Conservation (phyloP, 2,113 vertebrate species). For the Brienomyrus longianalis region DNA sequence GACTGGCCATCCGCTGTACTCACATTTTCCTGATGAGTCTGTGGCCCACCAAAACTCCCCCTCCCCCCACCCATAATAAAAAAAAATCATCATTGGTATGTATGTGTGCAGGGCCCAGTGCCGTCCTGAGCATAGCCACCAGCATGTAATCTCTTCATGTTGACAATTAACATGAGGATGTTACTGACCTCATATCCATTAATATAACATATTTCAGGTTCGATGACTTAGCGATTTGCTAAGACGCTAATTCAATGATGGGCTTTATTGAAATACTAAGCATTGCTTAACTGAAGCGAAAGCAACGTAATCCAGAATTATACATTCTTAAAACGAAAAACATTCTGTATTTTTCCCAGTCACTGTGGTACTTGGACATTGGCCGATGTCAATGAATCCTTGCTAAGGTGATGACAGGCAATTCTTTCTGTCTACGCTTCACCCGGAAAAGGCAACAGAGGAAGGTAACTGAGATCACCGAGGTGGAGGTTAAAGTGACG, state of each 20-base stretch:
- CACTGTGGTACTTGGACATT: no score
- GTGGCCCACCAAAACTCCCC: background rate
- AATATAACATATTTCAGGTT: background rate
- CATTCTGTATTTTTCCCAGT: background rate
- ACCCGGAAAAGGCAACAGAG: constrained; percentile 49
- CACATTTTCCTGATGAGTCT: background rate
- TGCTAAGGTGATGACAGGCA: background rate
- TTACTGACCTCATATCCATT: background rate
- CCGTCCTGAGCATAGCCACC: background rate
- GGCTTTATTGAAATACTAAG: background rate
- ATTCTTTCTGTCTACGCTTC: constrained; percentile 46
- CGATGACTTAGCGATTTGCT: background rate
- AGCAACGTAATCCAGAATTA: background rate
- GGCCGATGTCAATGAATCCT: background rate
- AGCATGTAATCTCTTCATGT: background rate
- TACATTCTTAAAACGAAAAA: background rate
- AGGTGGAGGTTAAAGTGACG: constrained; percentile 43
- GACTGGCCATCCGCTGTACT: background rate
- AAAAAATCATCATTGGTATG: background rate
- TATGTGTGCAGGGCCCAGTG: background rate
- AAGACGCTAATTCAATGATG: background rate
- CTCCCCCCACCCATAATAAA: background rate
- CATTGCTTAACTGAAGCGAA: background rate
- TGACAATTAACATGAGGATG: background rate
- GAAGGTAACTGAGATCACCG: constrained; percentile 45